These are phyloP conservation scores for Acropora yongei DNA, from an alignment of 64 coral and sea anemone genomes.

Conservation along the genomic window DNA sequence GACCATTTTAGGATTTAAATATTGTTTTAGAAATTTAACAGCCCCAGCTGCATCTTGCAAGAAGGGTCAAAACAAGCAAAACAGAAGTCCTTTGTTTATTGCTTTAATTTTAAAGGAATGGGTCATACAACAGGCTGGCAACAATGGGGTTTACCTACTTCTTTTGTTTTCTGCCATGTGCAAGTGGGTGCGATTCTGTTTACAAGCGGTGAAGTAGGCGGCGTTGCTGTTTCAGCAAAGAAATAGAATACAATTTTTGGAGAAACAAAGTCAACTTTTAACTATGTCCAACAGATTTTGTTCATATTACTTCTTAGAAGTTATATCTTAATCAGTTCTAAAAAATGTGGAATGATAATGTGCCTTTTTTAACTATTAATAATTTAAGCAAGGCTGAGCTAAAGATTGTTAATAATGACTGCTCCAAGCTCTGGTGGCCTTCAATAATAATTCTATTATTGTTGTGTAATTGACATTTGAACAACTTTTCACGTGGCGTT, in stretches of 20 bases:
- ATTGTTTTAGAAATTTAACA: background rate
- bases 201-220: slow-evolving; percentile 16
- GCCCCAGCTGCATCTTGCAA: slow-evolving; percentile 10
- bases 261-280: background rate
- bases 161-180: slow-evolving; percentile 39
- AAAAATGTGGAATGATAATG: background rate
- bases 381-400: background rate
- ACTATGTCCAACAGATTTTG: too few species aligned
- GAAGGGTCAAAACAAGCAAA: background rate
- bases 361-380: background rate
- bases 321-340: too few species aligned
- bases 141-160: background rate
- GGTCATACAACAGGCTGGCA: background rate
- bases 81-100: slow-evolving; percentile 36
- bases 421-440: background rate
- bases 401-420: background rate
- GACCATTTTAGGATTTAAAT: background rate
- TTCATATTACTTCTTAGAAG: too few species aligned
- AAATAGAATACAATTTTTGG: background rate
- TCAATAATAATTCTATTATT: background rate
- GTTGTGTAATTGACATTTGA: background rate
- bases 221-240: background rate
- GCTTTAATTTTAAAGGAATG: slow-evolving; percentile 9
- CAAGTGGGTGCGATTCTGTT: background rate
- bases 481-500: too few species aligned